Evolutionary conservation across 2,113 vertebrate genomes (phyloP).

Genomic region (Thomomys bottae): DNA sequence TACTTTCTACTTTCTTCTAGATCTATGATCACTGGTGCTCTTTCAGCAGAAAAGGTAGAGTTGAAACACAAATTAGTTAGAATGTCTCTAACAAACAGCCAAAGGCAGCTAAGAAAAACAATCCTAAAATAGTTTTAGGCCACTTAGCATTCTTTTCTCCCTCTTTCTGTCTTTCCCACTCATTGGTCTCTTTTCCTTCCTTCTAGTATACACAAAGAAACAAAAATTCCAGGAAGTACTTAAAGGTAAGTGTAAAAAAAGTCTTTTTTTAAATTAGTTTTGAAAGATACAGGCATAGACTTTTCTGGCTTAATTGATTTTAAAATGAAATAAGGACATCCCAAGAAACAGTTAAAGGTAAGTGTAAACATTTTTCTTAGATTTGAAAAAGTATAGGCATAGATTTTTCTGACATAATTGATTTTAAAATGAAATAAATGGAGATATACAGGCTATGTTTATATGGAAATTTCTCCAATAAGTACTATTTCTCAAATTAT

Average conservation of each 20-base stretch:
- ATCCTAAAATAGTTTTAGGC: not conserved
- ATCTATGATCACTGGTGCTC: not conserved
- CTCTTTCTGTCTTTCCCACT: fast-evolving
- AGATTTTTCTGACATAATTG: not conserved
- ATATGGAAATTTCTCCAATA: not conserved
- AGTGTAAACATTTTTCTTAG: not conserved
- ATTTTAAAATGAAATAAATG: slow-evolving; percentile 36
- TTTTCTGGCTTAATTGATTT: slow-evolving; percentile 17
- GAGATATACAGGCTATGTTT: not conserved
- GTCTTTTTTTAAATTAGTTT: not conserved
- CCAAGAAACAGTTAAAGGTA: not conserved
- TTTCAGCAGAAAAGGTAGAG: not conserved
- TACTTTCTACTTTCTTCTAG: not conserved
- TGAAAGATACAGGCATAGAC: not conserved
- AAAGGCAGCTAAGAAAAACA: not conserved
- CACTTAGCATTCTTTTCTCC: not conserved
- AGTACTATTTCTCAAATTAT: not conserved
- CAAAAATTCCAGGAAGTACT: not conserved
- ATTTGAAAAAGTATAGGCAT: not conserved
- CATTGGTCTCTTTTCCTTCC: not conserved
- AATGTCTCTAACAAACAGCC: not conserved
- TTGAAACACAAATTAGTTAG: not conserved
- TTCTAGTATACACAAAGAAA: slow-evolving; percentile 15
- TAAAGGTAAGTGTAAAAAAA: not conserved
- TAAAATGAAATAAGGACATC: not conserved